phyloP scores from a whole-genome alignment of 2,888 invertebrate species.

The Eristalis tenax region DNA sequence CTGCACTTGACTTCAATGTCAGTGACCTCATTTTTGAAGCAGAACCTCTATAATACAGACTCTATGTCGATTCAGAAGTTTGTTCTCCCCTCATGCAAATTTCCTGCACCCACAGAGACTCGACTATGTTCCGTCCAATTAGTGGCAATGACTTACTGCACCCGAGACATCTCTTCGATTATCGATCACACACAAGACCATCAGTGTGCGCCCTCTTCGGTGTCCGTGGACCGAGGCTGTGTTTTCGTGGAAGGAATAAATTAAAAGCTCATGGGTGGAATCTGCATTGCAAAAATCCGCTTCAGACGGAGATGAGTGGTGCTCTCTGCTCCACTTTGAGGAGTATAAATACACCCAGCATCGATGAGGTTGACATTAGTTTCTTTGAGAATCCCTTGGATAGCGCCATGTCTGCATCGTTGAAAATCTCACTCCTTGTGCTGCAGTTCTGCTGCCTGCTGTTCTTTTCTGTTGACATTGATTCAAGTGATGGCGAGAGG shows the following conservation, averaged over 20 bases:
- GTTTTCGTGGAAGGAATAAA: not conserved
- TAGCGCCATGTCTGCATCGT: not conserved
- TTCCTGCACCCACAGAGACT: not conserved
- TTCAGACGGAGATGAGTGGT: not conserved
- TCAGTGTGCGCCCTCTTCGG: not conserved
- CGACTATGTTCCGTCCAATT: not conserved
- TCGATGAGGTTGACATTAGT: not conserved
- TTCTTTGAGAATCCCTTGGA: not conserved
- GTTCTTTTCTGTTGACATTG: not conserved
- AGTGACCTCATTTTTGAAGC: not conserved
- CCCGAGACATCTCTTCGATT: not conserved
- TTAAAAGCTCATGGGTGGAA: not conserved
- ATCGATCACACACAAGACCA: not conserved
- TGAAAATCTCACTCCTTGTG: not conserved
- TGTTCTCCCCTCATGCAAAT: not conserved
- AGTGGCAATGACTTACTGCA: not conserved
- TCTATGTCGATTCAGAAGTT: not conserved
- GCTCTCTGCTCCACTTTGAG: not conserved
- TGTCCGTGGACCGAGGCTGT: not conserved
- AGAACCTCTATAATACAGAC: not conserved
- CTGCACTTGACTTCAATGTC: not conserved
- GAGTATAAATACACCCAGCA: not conserved
- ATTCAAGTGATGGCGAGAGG: not conserved
- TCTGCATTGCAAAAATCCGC: not conserved
- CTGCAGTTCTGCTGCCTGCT: not conserved